Evolutionary conservation across 2,113 vertebrate genomes (phyloP), one percentile per base, ranked within the genome.

Genomic region (Nettapus auritus): DNA sequence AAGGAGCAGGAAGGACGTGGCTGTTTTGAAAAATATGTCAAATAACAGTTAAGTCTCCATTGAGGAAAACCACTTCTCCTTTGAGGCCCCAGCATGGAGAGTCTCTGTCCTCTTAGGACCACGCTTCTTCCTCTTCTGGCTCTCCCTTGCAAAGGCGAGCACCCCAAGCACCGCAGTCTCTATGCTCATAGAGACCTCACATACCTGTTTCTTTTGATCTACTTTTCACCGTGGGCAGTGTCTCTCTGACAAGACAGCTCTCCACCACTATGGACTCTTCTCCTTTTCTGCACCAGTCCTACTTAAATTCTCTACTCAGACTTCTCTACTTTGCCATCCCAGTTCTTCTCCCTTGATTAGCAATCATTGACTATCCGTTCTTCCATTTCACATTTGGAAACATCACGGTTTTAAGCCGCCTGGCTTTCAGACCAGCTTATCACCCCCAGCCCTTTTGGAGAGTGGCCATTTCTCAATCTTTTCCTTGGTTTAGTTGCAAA

Each of bases 221-320:
- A 21, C 3, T 50, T 83, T 59, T 74, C 23, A 6, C 9, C 3
- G 36, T 19, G 23, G 10, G 42, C 34, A 80, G 9, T 25, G 28
- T 50, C 40, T 48, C 69, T 76, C 59, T 70, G 33, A 50, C 19
- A 33, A 70, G 23, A 42, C 2, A 16, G 19, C 2, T 17, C n/a
- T 3, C n/a, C 53, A 34, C 0, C 1, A 20, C 46, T 38, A 29
- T 16, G 23, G 68, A 53, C 11, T 6, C 17, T 7, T 70, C 26
- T 34, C 17, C 17, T 70, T 19, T 52, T 36, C 50, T 38, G 48
- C 68, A 31, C 18, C 48, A 36, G 11, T 36, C 17, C 13, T 15
- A 48, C 26, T 29, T 52, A 29, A 42, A 11, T 52, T 70, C 25
- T 52, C n/a, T n/a, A 34, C 33, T 50, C 33, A 50, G 46, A 26